Percentiles rank a stretch among this genome's conserved stretches.
Evolutionary conservation across 2,797 vertebrate species (phyloP).

Genomic region (Ceryle rudis): DNA sequence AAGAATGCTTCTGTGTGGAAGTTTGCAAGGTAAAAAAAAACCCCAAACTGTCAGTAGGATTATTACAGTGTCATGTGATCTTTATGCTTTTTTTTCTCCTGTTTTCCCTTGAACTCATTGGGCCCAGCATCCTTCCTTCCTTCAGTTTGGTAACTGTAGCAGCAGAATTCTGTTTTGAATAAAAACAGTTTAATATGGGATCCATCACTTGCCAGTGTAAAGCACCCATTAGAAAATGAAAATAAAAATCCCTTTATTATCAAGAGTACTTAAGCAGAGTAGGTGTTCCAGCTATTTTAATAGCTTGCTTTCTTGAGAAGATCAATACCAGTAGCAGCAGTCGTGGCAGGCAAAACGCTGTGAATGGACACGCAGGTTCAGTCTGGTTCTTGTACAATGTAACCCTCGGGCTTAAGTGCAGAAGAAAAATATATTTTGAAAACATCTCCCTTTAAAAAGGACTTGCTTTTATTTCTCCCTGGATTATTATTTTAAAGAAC

Average conservation of each 20-base stretch:
- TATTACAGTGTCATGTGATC: neutral
- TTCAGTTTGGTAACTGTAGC: slow-evolving; percentile 38
- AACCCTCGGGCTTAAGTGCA: slow-evolving; percentile 11
- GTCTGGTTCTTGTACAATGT: neutral
- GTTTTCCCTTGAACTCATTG: slow-evolving; percentile 1
- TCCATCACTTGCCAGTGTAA: slow-evolving; percentile 73
- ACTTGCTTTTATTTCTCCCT: neutral
- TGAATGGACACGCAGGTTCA: neutral
- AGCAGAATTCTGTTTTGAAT: slow-evolving; percentile 75
- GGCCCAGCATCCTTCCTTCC: neutral
- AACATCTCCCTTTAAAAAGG: neutral
- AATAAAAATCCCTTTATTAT: slow-evolving; percentile 75
- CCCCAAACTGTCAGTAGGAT: neutral
- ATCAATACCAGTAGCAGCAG: slow-evolving; percentile 43
- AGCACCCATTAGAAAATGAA: slow-evolving; percentile 68
- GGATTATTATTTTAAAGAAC: neutral
- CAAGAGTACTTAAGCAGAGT: slow-evolving; percentile 74
- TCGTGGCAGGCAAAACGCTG: neutral
- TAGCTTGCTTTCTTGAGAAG: slow-evolving; percentile 71
- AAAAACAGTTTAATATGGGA: slow-evolving; percentile 74
- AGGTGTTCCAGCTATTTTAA: slow-evolving; percentile 76
- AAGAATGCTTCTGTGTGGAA: neutral
- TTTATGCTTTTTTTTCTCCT: neutral
- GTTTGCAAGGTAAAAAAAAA: neutral
- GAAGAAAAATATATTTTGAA: neutral